phyloP scores from a whole-genome alignment of 2,113 vertebrate species.

The Fulmarus glacialis region DNA sequence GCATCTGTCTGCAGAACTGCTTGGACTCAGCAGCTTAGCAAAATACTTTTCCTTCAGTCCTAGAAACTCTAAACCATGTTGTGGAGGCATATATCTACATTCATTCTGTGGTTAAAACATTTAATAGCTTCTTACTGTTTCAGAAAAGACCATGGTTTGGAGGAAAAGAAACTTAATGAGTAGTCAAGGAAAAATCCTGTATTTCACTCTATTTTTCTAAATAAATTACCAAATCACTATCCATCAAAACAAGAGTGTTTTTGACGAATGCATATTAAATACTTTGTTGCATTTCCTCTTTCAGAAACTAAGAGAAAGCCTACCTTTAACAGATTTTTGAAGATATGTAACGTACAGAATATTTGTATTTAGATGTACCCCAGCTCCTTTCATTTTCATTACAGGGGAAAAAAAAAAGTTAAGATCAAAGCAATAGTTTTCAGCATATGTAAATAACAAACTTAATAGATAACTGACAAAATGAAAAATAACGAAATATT shows the following conservation, averaged over 20 bases:
- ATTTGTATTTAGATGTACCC: not conserved
- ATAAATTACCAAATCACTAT: not conserved
- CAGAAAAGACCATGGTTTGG: not conserved
- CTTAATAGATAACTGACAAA: not conserved
- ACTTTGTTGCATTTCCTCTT: not conserved
- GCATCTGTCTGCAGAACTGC: not conserved
- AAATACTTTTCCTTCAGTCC: not conserved
- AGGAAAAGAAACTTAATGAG: not conserved
- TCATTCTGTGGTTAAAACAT: not conserved
- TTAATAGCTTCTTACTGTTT: not conserved
- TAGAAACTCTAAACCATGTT: not conserved
- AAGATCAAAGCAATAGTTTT: not conserved
- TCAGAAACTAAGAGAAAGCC: not conserved
- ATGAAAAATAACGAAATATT: slow-evolving; percentile 11
- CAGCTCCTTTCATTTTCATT: not conserved
- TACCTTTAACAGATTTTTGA: not conserved
- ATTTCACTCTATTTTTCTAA: not conserved
- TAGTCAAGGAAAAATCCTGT: not conserved
- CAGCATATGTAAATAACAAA: not conserved
- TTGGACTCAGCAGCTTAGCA: not conserved
- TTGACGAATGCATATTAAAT: not conserved
- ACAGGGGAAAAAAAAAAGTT: not conserved
- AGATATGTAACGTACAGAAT: not conserved
- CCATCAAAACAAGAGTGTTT: not conserved
- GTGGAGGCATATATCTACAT: not conserved